phyloP scores from a whole-genome alignment of 2,888 invertebrate species.

The Dusona sp. region DNA sequence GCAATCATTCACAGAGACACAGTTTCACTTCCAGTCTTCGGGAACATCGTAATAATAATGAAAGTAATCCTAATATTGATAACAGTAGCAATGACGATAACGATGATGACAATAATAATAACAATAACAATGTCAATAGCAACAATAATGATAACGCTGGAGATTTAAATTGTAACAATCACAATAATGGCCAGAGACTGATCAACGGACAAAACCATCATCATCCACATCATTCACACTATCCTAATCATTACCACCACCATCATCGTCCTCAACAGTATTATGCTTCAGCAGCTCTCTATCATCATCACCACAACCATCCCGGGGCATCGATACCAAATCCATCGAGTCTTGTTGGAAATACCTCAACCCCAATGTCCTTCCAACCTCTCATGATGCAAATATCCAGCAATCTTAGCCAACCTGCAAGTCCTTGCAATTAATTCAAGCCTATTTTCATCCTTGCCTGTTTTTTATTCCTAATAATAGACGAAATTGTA shows the following conservation, averaged over 20 bases:
- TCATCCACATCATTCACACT: constrained; percentile 64
- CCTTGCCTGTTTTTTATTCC: constrained; percentile 7
- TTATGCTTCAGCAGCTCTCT: constrained; percentile 83
- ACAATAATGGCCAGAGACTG: constrained; percentile 58
- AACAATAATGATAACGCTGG: constrained; percentile 63
- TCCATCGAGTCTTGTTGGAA: constrained; percentile 66
- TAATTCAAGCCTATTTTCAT: constrained; percentile 58
- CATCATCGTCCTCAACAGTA: constrained; percentile 81
- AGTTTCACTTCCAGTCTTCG: constrained; percentile 65
- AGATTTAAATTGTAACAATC: constrained; percentile 50
- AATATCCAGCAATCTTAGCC: constrained; percentile 73
- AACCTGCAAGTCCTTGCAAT: constrained; percentile 80
- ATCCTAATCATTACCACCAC: constrained; percentile 75
- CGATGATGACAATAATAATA: constrained; percentile 52
- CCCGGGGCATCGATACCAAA: constrained; percentile 68
- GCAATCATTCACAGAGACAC: constrained; percentile 75
- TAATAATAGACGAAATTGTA: background rate
- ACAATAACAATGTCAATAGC: constrained; percentile 65
- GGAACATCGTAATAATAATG: constrained; percentile 67
- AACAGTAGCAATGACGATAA: constrained; percentile 53
- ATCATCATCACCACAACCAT: constrained; percentile 82
- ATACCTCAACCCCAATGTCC: constrained; percentile 73
- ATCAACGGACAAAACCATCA: constrained; percentile 70
- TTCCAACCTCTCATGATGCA: constrained; percentile 79
- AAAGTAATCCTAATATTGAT: constrained; percentile 12